A percentile compares a stretch with the other conserved stretches of the same genome.
These are phyloP conservation scores for Scyliorhinus canicula DNA, from an alignment of 2,797 vertebrate species.

Conservation along the genomic window DNA sequence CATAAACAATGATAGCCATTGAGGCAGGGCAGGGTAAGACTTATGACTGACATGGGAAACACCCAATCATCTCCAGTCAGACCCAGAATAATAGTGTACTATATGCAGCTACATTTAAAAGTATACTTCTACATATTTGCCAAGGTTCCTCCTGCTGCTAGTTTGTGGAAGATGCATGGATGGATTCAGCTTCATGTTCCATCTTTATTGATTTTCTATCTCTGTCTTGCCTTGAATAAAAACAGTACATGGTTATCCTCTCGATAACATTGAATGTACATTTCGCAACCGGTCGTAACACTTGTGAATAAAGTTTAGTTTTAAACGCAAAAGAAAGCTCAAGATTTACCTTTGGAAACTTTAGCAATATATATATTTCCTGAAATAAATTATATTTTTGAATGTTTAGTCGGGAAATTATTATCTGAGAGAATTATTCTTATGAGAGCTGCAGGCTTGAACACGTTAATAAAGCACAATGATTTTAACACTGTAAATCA, in stretches of 20 bases:
- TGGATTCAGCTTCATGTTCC: too few species aligned
- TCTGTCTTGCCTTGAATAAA: too few species aligned
- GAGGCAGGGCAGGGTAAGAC: too few species aligned
- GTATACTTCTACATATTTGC: too few species aligned
- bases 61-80: too few species aligned
- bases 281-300: neutral
- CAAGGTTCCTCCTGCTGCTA: too few species aligned
- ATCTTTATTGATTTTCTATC: too few species aligned
- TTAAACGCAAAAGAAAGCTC: neutral
- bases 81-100: too few species aligned
- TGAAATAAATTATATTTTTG: neutral
- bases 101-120: too few species aligned
- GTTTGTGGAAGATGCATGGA: too few species aligned
- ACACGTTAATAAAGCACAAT: neutral
- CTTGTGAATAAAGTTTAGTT: neutral
- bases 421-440: neutral
- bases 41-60: too few species aligned
- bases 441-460: neutral
- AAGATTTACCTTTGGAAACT: neutral
- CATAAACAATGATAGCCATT: too few species aligned
- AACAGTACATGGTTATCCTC: neutral
- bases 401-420: neutral
- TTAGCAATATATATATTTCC: neutral
- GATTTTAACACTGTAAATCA: neutral
- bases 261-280: neutral